Conservation (phyloP, 2,797 vertebrate genomes). For the Gallinago stenura region DNA sequence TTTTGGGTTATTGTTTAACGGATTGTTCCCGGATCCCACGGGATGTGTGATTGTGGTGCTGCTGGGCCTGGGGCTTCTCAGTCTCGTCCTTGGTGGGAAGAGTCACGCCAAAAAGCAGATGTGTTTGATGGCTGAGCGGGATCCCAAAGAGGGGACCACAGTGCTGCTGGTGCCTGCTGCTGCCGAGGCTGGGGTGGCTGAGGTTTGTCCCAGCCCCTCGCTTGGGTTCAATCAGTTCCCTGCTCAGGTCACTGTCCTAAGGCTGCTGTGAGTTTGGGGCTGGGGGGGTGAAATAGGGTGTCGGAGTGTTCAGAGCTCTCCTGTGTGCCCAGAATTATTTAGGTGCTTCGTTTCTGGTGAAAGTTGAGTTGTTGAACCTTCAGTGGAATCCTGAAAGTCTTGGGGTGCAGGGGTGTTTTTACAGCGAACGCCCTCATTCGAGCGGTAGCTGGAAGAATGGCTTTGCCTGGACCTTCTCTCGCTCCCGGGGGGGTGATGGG, state of each 20-base stretch:
- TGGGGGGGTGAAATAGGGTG: accelerated
- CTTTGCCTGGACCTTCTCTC: neutral
- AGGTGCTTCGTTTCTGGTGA: too few species aligned
- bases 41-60: accelerated
- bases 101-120: accelerated
- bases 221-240: neutral
- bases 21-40: accelerated
- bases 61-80: neutral
- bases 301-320: accelerated
- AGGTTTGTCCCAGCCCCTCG: too few species aligned
- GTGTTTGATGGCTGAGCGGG: accelerated
- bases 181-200: too few species aligned
- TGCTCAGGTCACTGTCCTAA: accelerated
- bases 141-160: accelerated
- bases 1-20: constrained; percentile 53
- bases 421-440: neutral
- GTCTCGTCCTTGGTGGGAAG: accelerated
- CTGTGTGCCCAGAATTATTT: accelerated
- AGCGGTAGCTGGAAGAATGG: accelerated
- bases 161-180: accelerated
- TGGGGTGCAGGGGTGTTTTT: accelerated
- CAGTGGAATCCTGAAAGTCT: neutral
- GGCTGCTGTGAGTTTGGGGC: accelerated
- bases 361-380: too few species aligned
- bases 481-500: accelerated